These are phyloP conservation scores for Sminthurides aquaticus DNA, from an alignment of 2,888 invertebrate genomes.

Conservation along the genomic window DNA sequence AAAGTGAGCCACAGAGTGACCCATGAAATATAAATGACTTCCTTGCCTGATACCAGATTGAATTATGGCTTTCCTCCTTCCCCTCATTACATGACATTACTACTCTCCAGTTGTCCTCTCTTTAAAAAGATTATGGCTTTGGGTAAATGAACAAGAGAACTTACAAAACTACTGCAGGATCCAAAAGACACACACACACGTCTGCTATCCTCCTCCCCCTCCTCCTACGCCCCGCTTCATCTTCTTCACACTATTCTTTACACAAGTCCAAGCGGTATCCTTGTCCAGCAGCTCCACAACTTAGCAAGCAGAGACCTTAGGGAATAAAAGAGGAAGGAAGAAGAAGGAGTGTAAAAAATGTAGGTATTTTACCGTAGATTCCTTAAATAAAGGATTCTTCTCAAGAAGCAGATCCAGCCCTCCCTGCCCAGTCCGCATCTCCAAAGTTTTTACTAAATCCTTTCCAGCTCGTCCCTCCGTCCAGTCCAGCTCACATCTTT, in stretches of 20 bases:
- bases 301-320: no score
- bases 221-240: background rate
- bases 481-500: no score
- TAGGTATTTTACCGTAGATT: no score
- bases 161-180: no score
- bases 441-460: no score
- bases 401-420: no score
- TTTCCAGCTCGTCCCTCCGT: no score
- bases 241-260: background rate
- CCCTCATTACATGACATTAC: constrained; percentile 2
- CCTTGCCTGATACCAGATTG: constrained; percentile 20
- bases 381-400: no score
- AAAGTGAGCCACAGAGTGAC: constrained; percentile 36
- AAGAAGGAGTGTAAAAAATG: no score
- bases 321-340: no score
- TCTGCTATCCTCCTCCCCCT: background rate
- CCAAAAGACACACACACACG: background rate
- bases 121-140: background rate
- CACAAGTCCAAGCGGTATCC: background rate
- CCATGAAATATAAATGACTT: constrained; percentile 42
- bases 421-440: no score
- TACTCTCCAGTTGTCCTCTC: background rate
- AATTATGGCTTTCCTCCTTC: constrained; percentile 14
- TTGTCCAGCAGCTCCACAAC: no score
- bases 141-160: background rate